Percentiles rank a stretch among this genome's conserved stretches.
Evolutionary conservation across 2,113 vertebrate genomes (phyloP).

Genomic region (Microcebus murinus): DNA sequence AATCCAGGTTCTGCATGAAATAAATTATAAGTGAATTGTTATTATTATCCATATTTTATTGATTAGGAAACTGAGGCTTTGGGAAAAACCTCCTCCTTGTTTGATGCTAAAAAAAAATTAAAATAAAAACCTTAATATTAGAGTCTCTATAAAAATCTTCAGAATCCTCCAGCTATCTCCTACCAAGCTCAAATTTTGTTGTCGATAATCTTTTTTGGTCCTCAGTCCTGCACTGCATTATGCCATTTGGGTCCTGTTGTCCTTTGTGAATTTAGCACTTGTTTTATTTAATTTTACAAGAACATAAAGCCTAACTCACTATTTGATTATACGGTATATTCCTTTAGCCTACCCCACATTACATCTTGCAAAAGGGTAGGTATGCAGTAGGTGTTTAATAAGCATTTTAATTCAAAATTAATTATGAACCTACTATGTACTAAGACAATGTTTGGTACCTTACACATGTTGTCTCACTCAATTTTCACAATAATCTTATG

Average conservation of each 20-base stretch:
- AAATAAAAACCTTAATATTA: background rate
- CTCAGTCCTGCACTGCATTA: background rate
- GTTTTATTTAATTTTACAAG: background rate
- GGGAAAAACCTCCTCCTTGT: background rate
- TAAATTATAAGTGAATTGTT: background rate
- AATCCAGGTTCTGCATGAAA: background rate
- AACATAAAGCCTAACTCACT: background rate
- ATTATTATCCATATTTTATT: background rate
- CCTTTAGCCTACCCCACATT: background rate
- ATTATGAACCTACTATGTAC: background rate
- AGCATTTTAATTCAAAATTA: background rate
- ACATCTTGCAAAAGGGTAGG: background rate
- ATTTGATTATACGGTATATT: background rate
- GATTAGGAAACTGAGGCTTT: slow-evolving; percentile 1
- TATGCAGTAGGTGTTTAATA: background rate
- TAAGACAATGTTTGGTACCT: background rate
- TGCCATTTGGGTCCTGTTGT: too few relatives aligned
- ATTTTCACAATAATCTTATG: background rate
- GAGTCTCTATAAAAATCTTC: background rate
- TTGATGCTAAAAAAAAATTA: background rate
- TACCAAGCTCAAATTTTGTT: background rate
- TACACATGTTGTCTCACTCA: background rate
- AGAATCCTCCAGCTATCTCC: background rate
- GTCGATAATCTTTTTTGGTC: background rate
- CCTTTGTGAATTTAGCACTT: background rate